phyloP scores from a whole-genome alignment of 2,888 invertebrate species.

The Hypena proboscidalis region DNA sequence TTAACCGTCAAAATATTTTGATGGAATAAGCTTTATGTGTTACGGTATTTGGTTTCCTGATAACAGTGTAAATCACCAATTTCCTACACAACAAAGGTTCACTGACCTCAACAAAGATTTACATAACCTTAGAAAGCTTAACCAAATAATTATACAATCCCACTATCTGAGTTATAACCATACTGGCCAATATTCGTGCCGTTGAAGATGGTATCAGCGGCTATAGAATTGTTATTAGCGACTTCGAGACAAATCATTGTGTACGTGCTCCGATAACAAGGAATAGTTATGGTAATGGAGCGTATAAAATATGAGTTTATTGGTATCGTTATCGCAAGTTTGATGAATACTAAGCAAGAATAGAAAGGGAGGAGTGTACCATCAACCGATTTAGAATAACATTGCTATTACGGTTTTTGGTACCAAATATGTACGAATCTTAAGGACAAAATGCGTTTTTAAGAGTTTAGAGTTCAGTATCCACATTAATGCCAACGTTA shows the following conservation, averaged over 20 bases:
- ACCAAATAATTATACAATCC: slow-evolving; percentile 48
- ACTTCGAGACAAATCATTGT: slow-evolving; percentile 61
- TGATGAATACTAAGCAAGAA: too few relatives aligned
- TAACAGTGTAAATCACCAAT: too few relatives aligned
- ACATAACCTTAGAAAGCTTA: slow-evolving; percentile 13
- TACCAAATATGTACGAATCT: too few relatives aligned
- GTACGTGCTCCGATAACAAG: slow-evolving; percentile 60
- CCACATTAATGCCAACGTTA: too few relatives aligned
- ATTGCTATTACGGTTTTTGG: too few relatives aligned
- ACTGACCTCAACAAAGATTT: neutral
- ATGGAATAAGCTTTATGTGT: too few relatives aligned
- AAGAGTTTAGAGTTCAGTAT: too few relatives aligned
- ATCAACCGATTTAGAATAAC: too few relatives aligned
- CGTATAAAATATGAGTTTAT: slow-evolving; percentile 37
- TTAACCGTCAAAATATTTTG: too few relatives aligned
- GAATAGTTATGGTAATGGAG: slow-evolving; percentile 54
- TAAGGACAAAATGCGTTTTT: too few relatives aligned
- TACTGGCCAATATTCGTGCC: slow-evolving; percentile 64
- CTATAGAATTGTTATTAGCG: slow-evolving; percentile 57
- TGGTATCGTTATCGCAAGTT: slow-evolving; percentile 18
- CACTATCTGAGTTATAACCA: slow-evolving; percentile 48
- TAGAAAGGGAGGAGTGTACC: too few relatives aligned
- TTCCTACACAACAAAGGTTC: neutral
- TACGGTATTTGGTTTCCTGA: too few relatives aligned
- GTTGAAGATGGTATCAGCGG: slow-evolving; percentile 59